Base-by-base conservation (phyloP, 2,113 vertebrate species). In the Melanerpes aurifrons region DNA sequence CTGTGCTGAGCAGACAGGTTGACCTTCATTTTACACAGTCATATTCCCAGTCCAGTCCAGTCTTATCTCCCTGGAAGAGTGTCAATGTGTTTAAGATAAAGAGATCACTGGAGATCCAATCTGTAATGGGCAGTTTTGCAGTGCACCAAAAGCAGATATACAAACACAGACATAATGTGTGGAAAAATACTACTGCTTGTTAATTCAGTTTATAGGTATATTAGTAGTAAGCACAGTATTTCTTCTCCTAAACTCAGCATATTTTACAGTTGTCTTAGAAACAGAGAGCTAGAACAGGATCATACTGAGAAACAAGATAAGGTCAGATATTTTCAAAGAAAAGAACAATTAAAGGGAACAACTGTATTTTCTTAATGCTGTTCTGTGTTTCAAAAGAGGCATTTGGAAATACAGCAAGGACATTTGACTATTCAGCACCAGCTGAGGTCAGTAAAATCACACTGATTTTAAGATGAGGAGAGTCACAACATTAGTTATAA, bases 61-160 rank as follows among this genome's bases (percentile, higher is more conserved):
- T 8, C 56, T 94, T 95, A 93, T 75, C 87, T 94, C 47, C 73
- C 90, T 79, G 76, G 58, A 92, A 96, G 29, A 90, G 89, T 94
- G 88, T 73, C 93, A 73, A 76, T 84, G 82, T 64, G 64, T 92
- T 63, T 94, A 85, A 94, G 93, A 76, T 94, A 91, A 89, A 97
- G 95, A 96, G 86, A 92, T 89, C 75, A 90, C 73, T 59, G 76
- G 74, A 97, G 58, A 91, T 93, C 28, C 57, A 50, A 50, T 57
- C 69, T 87, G 89, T 85, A 96, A 37, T 10, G 4, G 67, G 58
- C 15, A 54, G 32, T 82, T 72, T 84, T 29, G 0, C 48, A 78
- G 29, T 14, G 47, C 59, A 68, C 43, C 66, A 72, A 76, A 75
- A 80, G 64, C 47, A 87, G 28, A 73, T 40, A 56, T 1, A n/a